Evolutionary conservation across 2,113 vertebrate species (phyloP).

Genomic region (Chloropsis hardwickii): DNA sequence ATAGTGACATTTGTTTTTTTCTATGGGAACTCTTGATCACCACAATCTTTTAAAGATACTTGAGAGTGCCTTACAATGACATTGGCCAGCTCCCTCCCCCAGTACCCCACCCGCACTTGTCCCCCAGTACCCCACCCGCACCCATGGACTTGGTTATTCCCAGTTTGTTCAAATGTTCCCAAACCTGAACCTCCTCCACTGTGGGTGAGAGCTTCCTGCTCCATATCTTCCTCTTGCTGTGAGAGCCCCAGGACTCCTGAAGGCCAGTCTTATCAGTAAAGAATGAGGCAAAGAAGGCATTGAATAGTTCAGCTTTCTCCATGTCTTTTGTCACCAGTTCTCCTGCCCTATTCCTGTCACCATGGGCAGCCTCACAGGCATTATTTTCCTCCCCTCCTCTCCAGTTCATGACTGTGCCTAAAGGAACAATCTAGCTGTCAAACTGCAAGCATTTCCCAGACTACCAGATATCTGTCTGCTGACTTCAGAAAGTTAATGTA

Average conservation of each 20-base stretch:
- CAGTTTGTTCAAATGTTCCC: background rate
- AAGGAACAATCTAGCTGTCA: slow-evolving; percentile 53
- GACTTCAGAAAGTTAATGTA: slow-evolving; percentile 12
- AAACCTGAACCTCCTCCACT: background rate
- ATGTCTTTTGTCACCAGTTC: background rate
- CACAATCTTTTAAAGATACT: background rate
- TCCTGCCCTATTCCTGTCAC: background rate
- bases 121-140: background rate
- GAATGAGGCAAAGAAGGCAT: background rate
- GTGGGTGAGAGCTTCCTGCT: background rate
- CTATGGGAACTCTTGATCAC: background rate
- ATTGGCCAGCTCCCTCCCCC: background rate
- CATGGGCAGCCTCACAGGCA: background rate
- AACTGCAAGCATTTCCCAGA: slow-evolving; percentile 41
- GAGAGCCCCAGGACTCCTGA: background rate
- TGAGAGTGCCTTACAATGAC: background rate
- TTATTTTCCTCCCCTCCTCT: background rate
- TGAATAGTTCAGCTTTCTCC: background rate
- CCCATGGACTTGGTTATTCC: background rate
- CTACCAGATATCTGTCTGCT: slow-evolving; percentile 8
- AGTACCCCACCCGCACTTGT: background rate
- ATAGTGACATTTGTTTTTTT: background rate
- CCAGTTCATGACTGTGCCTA: slow-evolving; percentile 45
- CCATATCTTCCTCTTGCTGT: background rate
- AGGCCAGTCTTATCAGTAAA: background rate